A percentile compares a stretch with the other conserved stretches of the same genome.
Evolutionary conservation across 2,888 invertebrate species (phyloP).

Genomic region (Pristionchus entomophagus): DNA sequence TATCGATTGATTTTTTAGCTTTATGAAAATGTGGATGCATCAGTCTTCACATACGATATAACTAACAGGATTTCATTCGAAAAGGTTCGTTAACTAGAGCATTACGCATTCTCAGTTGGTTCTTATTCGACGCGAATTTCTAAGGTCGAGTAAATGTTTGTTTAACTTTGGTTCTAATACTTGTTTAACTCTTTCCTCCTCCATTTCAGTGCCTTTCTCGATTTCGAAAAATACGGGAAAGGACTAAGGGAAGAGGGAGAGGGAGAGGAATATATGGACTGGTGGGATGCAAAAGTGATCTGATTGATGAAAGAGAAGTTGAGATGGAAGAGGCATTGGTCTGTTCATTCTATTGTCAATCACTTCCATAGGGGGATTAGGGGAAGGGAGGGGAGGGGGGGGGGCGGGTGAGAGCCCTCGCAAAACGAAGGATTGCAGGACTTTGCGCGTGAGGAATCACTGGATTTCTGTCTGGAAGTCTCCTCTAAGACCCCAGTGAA

Average conservation of each 20-base stretch:
- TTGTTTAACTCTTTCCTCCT: background rate
- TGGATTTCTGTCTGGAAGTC: conserved; percentile 41
- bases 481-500: conserved; percentile 42
- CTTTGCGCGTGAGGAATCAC: background rate
- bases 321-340: conserved; percentile 40
- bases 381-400: too few relatives aligned
- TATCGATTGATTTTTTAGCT: conserved; percentile 27
- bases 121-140: too few relatives aligned
- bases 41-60: conserved; percentile 43
- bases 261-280: conserved; percentile 21
- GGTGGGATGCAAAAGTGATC: conserved; percentile 37
- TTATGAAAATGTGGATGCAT: conserved; percentile 27
- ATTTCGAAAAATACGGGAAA: background rate
- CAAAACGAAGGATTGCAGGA: conserved; percentile 26
- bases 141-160: background rate
- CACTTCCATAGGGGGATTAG: background rate
- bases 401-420: too few relatives aligned
- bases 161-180: background rate
- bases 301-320: background rate
- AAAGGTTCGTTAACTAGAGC: background rate
- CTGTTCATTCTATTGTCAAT: background rate
- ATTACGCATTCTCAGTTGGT: too few relatives aligned
- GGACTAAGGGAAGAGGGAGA: background rate
- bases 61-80: background rate
- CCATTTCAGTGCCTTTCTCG: background rate